These are phyloP conservation scores for Trichomalopsis sarcophagae DNA, from an alignment of 1,140 invertebrate genomes.

Conservation along the genomic window DNA sequence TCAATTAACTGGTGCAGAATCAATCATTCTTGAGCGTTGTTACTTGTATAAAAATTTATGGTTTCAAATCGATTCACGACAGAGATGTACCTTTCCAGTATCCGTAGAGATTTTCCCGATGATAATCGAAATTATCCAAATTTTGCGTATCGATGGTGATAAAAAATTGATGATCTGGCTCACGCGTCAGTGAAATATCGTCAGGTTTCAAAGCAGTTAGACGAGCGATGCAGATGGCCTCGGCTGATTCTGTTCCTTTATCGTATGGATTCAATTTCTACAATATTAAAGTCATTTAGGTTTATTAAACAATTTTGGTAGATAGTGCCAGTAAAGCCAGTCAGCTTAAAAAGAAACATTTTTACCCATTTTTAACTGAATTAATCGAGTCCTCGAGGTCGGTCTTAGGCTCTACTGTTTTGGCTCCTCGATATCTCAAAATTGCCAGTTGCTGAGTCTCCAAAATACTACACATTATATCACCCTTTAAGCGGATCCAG, in stretches of 20 bases:
- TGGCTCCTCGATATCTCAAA: conserved; percentile 70
- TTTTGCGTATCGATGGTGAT: conserved; percentile 89
- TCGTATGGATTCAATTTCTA: conserved; percentile 89
- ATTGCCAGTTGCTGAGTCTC: conserved; percentile 72
- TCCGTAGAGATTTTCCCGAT: conserved; percentile 81
- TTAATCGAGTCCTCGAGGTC: neutral
- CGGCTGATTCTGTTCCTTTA: conserved; percentile 80
- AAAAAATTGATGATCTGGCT: conserved; percentile 84
- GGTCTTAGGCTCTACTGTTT: conserved; percentile 46
- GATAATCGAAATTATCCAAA: conserved; percentile 86
- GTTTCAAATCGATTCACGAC: neutral
- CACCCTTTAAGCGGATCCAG: conserved; percentile 52
- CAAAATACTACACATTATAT: conserved; percentile 54
- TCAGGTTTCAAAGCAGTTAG: conserved; percentile 77
- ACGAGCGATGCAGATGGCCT: conserved; percentile 81
- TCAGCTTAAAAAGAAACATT: conserved; percentile 56
- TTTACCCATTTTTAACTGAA: neutral
- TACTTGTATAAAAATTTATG: neutral
- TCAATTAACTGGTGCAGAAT: too few species aligned
- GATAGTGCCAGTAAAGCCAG: too few species aligned
- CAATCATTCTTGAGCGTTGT: too few species aligned
- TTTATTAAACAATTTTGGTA: too few species aligned
- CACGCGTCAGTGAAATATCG: conserved; percentile 75
- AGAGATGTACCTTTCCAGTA: conserved; percentile 72
- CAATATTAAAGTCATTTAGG: neutral